Evolutionary conservation across 2,797 vertebrate species (phyloP).

Genomic region (Poeciliopsis gracilis): DNA sequence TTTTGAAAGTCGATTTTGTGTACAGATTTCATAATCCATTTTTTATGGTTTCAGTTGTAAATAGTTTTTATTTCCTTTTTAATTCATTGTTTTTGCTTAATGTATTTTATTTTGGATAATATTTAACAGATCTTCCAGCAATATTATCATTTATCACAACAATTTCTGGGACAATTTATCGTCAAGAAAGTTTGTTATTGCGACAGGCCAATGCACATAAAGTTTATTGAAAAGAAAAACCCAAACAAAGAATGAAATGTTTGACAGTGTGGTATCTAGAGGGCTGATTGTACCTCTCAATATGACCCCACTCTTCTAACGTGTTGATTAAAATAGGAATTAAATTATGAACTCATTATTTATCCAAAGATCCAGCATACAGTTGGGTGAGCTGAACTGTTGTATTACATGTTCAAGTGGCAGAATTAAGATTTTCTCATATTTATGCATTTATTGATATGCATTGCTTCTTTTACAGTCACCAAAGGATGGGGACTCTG

Average conservation of each 20-base stretch:
- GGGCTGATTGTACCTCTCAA: neutral
- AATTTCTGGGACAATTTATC: too few relatives aligned
- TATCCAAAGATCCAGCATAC: neutral
- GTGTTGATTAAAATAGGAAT: neutral
- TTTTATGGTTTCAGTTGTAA: too few relatives aligned
- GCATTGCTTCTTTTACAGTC: conserved; percentile 58
- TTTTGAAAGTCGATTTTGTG: too few relatives aligned
- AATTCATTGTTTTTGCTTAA: too few relatives aligned
- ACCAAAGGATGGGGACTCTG: conserved; percentile 73
- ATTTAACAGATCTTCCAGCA: too few relatives aligned
- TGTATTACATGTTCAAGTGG: neutral
- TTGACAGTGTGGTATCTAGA: neutral
- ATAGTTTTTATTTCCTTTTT: too few relatives aligned
- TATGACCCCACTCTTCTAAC: neutral
- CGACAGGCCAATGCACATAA: neutral
- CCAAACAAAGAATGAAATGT: neutral
- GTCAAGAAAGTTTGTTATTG: too few relatives aligned
- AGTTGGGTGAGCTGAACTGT: neutral
- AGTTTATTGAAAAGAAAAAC: neutral
- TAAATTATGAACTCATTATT: neutral
- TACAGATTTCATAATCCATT: too few relatives aligned
- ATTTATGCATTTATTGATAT: neutral
- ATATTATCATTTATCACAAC: too few relatives aligned
- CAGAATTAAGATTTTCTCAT: neutral
- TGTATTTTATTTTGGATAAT: too few relatives aligned